Base-by-base conservation (phyloP, 2,797 vertebrate species). In the Thaleichthys pacificus region DNA sequence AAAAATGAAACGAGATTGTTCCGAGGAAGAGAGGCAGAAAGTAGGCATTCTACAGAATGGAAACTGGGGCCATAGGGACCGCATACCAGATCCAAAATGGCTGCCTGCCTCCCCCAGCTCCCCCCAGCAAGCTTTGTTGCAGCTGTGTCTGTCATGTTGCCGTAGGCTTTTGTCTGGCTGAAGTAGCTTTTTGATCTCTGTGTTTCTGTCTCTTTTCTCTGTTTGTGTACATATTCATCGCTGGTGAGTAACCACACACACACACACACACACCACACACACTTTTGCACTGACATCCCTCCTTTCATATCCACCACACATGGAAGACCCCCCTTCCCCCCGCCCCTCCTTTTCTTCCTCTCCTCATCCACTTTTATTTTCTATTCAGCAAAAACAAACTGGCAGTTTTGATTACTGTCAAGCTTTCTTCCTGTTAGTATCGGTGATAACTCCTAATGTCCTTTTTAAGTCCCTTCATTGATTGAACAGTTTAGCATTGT, bases 121-220 rank as follows among this genome's bases (percentile, higher is more conserved):
- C 1, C 3, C 51, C 19, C 19, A n/a, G 51, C 51, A 54, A 14
- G 57, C 57, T 21, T 67, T 28, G 49, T 5, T 15, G 47, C 76
- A 66, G 75, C 57, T 38, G 57, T 84, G 35, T 81, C 76, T 81
- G 77, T 82, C 57, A 73, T 76, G 82, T 66, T 86, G 74, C 84
- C 71, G 87, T 81, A 85, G 85, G 75, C 88, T 68, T 79, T 72
- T 76, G 66, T 64, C 61, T 84, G 84, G 84, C 80, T 89, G 84
- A 86, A 86, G 87, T 88, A 89, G 80, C 88, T 87, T 88, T 90
- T 92, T 92, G 89, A 91, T 88, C 89, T 90, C 82, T 94, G 90
- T 91, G 89, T 90, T 92, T 93, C 87, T 94, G 90, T 92, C 86
- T 93, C 87, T 91, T 91, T 87, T 93, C 83, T 92, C 83, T 89